These are phyloP conservation scores for Willowsia nigromaculata DNA, from an alignment of 2,888 invertebrate species.

Conservation along the genomic window DNA sequence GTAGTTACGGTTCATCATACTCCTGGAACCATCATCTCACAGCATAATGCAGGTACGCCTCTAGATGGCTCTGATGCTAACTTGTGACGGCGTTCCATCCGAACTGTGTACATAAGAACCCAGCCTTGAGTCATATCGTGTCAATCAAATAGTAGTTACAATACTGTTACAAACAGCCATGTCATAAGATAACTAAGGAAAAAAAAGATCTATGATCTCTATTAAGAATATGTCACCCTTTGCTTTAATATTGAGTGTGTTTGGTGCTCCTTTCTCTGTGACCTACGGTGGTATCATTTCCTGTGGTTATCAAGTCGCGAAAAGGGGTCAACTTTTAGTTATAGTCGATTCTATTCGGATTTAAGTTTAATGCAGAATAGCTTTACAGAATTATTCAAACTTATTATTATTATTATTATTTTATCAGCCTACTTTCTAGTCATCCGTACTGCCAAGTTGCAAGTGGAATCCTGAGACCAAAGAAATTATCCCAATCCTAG, in stretches of 20 bases:
- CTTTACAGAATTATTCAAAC: not conserved
- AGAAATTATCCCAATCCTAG: slow-evolving; percentile 15
- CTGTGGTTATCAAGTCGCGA: not conserved
- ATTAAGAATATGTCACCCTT: not conserved
- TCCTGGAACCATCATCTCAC: slow-evolving; percentile 46
- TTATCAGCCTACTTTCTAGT: not conserved
- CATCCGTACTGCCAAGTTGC: not conserved
- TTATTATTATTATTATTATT: not conserved
- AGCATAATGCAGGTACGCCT: slow-evolving; percentile 43
- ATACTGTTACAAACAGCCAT: not conserved
- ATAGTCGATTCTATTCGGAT: not conserved
- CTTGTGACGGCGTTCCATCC: slow-evolving; percentile 67
- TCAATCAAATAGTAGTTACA: slow-evolving; percentile 53
- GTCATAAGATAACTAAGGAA: not conserved
- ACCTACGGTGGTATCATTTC: not conserved
- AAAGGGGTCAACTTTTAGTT: not conserved
- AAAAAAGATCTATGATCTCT: not conserved
- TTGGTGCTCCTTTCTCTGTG: slow-evolving; percentile 6
- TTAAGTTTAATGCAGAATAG: not conserved
- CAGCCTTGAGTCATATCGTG: slow-evolving; percentile 73
- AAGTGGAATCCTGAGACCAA: not conserved
- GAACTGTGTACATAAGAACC: slow-evolving; percentile 63
- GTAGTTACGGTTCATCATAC: slow-evolving; percentile 78
- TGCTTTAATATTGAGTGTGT: slow-evolving; percentile 4
- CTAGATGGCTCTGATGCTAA: slow-evolving; percentile 63